These are phyloP conservation scores for Labeo calbasu DNA, from an alignment of 2,797 vertebrate species.

Conservation along the genomic window DNA sequence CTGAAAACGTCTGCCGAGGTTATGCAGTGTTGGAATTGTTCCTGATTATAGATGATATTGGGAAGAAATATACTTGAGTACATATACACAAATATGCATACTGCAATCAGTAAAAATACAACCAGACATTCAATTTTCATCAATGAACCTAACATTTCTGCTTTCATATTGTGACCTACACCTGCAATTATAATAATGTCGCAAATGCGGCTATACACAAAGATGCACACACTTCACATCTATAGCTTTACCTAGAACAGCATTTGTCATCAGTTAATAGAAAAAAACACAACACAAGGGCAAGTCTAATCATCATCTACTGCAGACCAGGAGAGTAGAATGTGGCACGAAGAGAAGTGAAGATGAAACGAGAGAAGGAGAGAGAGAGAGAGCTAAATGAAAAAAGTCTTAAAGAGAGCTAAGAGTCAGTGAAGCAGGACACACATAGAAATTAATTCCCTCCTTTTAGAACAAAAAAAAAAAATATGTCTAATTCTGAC, in stretches of 20 bases:
- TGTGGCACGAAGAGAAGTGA: constrained; percentile 49
- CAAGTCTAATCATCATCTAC: constrained; percentile 60
- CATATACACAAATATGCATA: neutral
- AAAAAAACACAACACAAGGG: constrained; percentile 17
- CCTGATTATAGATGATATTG: neutral
- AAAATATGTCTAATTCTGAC: constrained; percentile 74
- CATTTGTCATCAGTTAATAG: constrained; percentile 67
- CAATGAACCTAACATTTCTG: neutral
- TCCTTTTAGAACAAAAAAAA: constrained; percentile 68
- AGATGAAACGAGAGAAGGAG: constrained; percentile 36
- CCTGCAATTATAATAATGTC: neutral
- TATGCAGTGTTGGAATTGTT: neutral
- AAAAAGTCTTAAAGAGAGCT: constrained; percentile 32
- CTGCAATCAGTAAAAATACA: constrained; percentile 2
- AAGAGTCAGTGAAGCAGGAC: constrained; percentile 74
- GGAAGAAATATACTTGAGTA: neutral
- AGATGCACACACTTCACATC: neutral
- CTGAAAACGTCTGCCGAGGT: neutral
- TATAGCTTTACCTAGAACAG: constrained; percentile 62
- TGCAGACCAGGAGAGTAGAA: constrained; percentile 79
- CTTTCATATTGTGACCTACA: constrained; percentile 6
- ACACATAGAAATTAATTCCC: constrained; percentile 75
- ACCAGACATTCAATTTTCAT: constrained; percentile 10
- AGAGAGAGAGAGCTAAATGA: neutral
- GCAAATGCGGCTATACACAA: neutral